Conservation (phyloP, 1,140 invertebrate species). For the Plutomurus gul region DNA sequence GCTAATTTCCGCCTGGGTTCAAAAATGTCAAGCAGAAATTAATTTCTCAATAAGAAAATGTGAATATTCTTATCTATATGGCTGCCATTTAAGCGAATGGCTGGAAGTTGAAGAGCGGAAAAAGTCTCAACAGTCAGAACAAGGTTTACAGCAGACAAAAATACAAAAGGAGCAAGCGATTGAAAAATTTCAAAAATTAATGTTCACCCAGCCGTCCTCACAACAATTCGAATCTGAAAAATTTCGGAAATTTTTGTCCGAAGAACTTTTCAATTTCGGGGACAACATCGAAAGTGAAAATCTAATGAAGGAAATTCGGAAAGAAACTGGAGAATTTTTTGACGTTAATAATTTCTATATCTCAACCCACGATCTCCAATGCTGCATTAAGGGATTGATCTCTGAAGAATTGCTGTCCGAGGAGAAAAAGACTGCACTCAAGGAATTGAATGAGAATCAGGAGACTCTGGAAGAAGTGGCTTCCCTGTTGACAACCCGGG, state of each 20-base stretch:
- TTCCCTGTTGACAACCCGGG: slow-evolving; percentile 29
- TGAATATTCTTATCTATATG: slow-evolving; percentile 42
- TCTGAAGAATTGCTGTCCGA: slow-evolving; percentile 22
- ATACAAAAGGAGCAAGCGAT: not conserved
- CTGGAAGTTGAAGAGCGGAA: not conserved
- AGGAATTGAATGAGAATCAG: slow-evolving; percentile 31
- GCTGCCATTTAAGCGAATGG: slow-evolving; percentile 27
- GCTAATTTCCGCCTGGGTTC: slow-evolving; percentile 17
- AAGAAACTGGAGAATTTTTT: not conserved
- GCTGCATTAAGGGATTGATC: slow-evolving; percentile 29
- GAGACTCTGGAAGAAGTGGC: slow-evolving; percentile 36
- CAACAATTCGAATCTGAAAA: too few relatives aligned
- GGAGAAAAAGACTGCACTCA: slow-evolving; percentile 30
- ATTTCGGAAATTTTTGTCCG: too few relatives aligned
- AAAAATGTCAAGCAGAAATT: slow-evolving; percentile 8
- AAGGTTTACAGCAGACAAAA: not conserved
- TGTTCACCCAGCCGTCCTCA: too few relatives aligned
- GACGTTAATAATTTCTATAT: too few relatives aligned
- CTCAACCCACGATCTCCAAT: not conserved
- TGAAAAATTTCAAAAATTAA: too few relatives aligned
- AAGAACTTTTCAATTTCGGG: not conserved
- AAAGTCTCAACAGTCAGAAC: not conserved
- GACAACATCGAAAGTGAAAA: not conserved
- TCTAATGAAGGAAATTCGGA: not conserved
- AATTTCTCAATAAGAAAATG: slow-evolving; percentile 31